Evolutionary conservation across 1,140 invertebrate genomes (phyloP).

Genomic region (Dendrolimus punctatus): DNA sequence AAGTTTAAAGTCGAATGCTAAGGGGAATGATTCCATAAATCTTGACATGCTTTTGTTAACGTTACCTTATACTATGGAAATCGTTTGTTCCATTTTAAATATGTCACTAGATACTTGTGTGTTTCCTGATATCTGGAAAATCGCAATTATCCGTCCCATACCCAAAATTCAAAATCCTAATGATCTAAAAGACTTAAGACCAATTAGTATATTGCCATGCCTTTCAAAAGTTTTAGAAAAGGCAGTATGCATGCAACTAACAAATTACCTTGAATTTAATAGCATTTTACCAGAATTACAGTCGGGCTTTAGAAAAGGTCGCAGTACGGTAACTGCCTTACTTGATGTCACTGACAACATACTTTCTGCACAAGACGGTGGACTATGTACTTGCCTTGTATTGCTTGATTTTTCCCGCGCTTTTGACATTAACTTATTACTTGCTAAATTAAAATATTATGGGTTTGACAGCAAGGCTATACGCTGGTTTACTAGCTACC

Average conservation of each 20-base stretch:
- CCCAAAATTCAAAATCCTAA: too few relatives aligned
- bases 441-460: too few relatives aligned
- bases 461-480: too few relatives aligned
- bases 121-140: background rate
- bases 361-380: slow-evolving; percentile 4
- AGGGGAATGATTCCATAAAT: slow-evolving; percentile 9
- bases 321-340: slow-evolving; percentile 10
- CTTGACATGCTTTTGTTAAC: slow-evolving; percentile 14
- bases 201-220: too few relatives aligned
- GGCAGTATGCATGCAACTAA: too few relatives aligned
- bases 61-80: background rate
- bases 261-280: background rate
- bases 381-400: slow-evolving; percentile 9
- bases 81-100: slow-evolving; percentile 4
- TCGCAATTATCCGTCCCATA: too few relatives aligned
- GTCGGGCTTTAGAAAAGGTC: slow-evolving; percentile 11
- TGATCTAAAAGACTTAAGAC: too few relatives aligned
- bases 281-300: slow-evolving; percentile 7
- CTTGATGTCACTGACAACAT: slow-evolving; percentile 9
- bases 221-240: too few relatives aligned
- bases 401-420: too few relatives aligned
- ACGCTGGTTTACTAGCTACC: too few relatives aligned
- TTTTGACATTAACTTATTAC: too few relatives aligned
- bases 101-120: background rate
- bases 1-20: slow-evolving; percentile 11